Evolutionary conservation across 2,797 vertebrate genomes (phyloP), one percentile per base, ranked within the genome.

Genomic region (Anolis apletophallus): DNA sequence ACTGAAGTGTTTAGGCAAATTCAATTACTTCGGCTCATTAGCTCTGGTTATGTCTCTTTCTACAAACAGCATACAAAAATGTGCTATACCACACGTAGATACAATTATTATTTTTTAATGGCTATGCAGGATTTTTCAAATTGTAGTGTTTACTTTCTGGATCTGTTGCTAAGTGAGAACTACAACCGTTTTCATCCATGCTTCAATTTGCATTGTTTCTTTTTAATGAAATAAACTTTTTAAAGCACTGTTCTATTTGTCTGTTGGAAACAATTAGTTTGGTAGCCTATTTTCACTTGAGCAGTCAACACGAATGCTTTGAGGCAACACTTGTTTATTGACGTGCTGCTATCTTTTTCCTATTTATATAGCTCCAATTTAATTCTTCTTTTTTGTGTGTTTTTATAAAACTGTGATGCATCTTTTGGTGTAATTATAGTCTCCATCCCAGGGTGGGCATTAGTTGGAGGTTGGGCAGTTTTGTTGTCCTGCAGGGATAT

Each of bases 1-100:
- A 59, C 77, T 73, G 79, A 83, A 88, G 87, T 91, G 82, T 93
- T 83, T 91, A 84, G 73, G 13, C 13, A 91, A 90, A 91, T 91
- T 91, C 34, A 88, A 73, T 92, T 91, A 90, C 89, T 83, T 69
- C 23, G n/a, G 23, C 90, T 67, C 79, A 89, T 89, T 80, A 88
- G 84, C 87, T 93, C 61, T 92, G 80, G 84, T 91, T 36, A 77
- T 71, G 21, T 71, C 34, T 77, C 71, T 85, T 75, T 89, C 86
- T 36, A 78, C 72, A 71, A 59, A 89, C 71, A 85, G 76, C 77
- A 12, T 88, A 85, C 89, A 84, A 88, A 91, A 91, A 84, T 90
- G 89, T 93, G 89, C 85, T 77, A 50, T 34, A 72, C 21, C 50
- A 92, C 88, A 92, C 29, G 40, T 92, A 92, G 86, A 59, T 73